Conservation (phyloP, 2,797 vertebrate species). For the Phrynocephalus guinanensis region DNA sequence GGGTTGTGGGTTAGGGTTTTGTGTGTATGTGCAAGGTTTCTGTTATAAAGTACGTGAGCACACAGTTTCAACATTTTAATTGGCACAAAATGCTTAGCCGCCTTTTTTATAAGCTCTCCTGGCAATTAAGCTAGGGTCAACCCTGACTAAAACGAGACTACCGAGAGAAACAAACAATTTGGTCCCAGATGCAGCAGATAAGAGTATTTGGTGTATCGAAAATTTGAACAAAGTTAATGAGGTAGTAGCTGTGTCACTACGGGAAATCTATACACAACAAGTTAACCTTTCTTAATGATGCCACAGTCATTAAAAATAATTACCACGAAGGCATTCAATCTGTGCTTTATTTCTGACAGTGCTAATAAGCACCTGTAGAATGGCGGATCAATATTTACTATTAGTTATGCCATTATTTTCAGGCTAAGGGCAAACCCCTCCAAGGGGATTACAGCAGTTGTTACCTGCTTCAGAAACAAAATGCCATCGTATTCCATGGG, state of each 20-base stretch:
- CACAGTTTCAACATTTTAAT: conserved; percentile 74
- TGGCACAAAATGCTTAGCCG: conserved; percentile 74
- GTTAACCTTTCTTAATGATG: conserved; percentile 70
- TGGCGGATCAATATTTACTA: conserved; percentile 66
- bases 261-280: conserved; percentile 66
- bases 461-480: conserved; percentile 33
- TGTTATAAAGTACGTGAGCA: not conserved
- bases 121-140: conserved; percentile 71
- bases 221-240: conserved; percentile 69
- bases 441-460: conserved; percentile 32
- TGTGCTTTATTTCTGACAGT: conserved; percentile 63
- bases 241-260: conserved; percentile 61
- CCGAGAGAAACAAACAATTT: conserved; percentile 61
- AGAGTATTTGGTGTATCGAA: conserved; percentile 53
- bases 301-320: conserved; percentile 71
- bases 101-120: conserved; percentile 58
- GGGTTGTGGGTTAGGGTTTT: conserved; percentile 33
- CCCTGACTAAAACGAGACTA: conserved; percentile 57
- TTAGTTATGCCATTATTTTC: conserved; percentile 57
- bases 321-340: conserved; percentile 63
- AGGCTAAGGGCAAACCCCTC: conserved; percentile 43
- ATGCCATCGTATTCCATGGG: conserved; percentile 23
- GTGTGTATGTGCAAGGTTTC: not conserved
- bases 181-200: conserved; percentile 46
- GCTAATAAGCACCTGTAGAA: conserved; percentile 58